Evolutionary conservation across 2,797 vertebrate species (phyloP).

Genomic region (Onychomys arenicola): DNA sequence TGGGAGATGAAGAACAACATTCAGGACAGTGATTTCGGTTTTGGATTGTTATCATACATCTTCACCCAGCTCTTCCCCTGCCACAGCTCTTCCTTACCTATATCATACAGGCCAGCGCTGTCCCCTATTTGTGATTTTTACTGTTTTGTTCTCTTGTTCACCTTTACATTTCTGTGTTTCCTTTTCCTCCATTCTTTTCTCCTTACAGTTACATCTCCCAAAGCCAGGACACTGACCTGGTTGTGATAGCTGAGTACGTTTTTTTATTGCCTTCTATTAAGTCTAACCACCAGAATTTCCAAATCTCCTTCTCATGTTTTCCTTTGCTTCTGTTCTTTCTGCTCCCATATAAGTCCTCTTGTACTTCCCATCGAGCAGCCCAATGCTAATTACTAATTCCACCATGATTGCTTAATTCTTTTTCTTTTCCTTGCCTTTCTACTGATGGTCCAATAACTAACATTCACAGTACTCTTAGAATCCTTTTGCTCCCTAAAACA

Average conservation of each 20-base stretch:
- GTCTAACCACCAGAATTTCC: background rate
- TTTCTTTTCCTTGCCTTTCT: background rate
- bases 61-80: background rate
- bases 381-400: background rate
- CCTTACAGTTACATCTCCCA: background rate
- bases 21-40: background rate
- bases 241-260: background rate
- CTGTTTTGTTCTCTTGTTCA: background rate
- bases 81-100: background rate
- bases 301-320: background rate
- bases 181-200: background rate
- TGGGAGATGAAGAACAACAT: background rate
- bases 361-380: background rate
- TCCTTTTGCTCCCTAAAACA: background rate
- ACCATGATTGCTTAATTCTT: background rate
- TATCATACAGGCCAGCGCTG: background rate
- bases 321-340: background rate
- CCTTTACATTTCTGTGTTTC: background rate
- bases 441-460: background rate
- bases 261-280: background rate
- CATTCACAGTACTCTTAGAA: background rate
- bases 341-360: background rate
- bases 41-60: background rate
- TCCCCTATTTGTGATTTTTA: background rate
- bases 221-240: background rate